A percentile compares a stretch with the other conserved stretches of the same genome.
These are phyloP conservation scores for Leptopilina clavipes DNA, from an alignment of 1,140 invertebrate species.

Conservation along the genomic window DNA sequence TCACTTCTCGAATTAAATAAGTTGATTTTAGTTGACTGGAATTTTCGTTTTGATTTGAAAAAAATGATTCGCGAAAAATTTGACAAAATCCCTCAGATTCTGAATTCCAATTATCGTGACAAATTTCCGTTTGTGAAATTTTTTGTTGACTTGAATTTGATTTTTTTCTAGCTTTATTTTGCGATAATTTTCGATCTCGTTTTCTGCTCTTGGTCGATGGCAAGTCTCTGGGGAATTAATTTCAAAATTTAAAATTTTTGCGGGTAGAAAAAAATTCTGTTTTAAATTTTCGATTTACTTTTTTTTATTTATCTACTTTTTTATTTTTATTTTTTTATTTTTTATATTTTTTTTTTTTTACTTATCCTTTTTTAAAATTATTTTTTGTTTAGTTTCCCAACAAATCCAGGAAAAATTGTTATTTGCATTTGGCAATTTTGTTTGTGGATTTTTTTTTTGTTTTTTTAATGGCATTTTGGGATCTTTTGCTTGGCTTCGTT, in stretches of 20 bases:
- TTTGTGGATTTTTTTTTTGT: neutral
- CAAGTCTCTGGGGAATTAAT: neutral
- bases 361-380: too few relatives aligned
- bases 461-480: neutral
- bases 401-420: neutral
- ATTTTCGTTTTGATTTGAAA: neutral
- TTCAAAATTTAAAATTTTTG: neutral
- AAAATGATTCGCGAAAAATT: neutral
- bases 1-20: neutral
- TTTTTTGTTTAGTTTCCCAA: neutral
- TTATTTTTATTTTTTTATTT: too few relatives aligned
- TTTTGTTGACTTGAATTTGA: neutral
- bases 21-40: neutral
- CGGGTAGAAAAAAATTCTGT: neutral
- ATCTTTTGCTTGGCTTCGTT: constrained; percentile 20
- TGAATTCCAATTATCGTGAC: neutral
- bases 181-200: neutral
- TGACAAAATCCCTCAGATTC: neutral
- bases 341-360: too few relatives aligned
- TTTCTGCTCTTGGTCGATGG: neutral
- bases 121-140: neutral
- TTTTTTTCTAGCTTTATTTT: neutral
- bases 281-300: neutral
- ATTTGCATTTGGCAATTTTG: neutral
- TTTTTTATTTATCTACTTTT: neutral